Evolutionary conservation across 2,113 vertebrate species (phyloP), one percentile per base, ranked within the genome.

Genomic region (Oreochromis tanganicae): DNA sequence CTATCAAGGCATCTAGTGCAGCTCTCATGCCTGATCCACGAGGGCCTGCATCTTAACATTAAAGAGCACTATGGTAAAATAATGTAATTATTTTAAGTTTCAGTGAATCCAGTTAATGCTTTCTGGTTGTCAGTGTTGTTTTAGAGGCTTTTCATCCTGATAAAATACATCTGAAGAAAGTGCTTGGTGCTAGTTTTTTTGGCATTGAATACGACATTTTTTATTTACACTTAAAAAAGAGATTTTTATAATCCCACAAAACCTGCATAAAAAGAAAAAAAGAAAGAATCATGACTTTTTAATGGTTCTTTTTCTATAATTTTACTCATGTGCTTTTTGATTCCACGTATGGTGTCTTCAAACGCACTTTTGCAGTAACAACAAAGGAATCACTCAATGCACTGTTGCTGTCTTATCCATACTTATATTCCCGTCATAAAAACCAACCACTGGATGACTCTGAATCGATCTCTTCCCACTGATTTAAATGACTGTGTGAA

Each of bases 401-500:
- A 48, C 66, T 24, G 43, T 84, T 73, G 46, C 57, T 82, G 88
- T 83, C 86, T 81, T 91, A 83, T 85, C 87, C 92, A 88, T 83
- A 85, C 88, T 85, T 91, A 84, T 73, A 83, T 82, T 61, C 61
- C 63, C 80, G 85, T 91, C 91, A 92, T 90, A 90, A 91, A 92
- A 94, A 89, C 14, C 84, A 79, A 61, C 68, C 82, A 55, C 63
- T 87, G 55, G 84, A 90, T 63, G 92, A 90, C 90, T 93, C 82
- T 4, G 14, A 21, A 94, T 96, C 63, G 88, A 95, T 93, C 63
- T 9, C 29, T 85, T 73, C 48, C 55, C 38, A 17, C 91, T 94
- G 92, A 93, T 95, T 91, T 93, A 93, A 95, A 95, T 90, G 90
- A 66, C 89, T 88, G 91, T 93, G 94, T 90, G 90, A 93, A 93